Base-by-base conservation (phyloP, 2,113 vertebrate species). In the Cyanistes caeruleus region DNA sequence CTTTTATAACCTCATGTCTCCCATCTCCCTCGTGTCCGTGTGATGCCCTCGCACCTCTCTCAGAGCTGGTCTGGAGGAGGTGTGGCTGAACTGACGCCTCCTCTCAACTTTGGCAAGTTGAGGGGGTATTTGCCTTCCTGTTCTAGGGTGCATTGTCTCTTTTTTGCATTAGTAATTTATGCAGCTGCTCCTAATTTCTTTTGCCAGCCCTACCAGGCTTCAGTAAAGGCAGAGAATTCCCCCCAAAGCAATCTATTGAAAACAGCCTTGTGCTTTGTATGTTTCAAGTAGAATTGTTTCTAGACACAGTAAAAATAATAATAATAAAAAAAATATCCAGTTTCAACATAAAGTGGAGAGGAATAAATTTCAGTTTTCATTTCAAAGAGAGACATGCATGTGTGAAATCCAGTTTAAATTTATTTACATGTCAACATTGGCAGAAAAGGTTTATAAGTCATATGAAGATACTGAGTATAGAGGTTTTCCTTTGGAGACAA, bases 121-220 rank as follows among this genome's bases (percentile, higher is more conserved):
- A 85, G 55, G 70, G 73, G 80, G 43, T 92, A 65, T 68, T 86
- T 62, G 72, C 92, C 84, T 95, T 69, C 35, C 8, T 1, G 73
- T 86, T 93, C 96, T 78, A 88, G 81, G 49, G 84, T 90, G 52
- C 25, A 5, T 68, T 76, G 78, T 43, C 70, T 87, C 59, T 51
- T 80, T 39, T 97, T 95, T 94, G 30, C 51, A 37, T 43, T 37
- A 91, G 93, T 67, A 95, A 92, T 85, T 96, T 97, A 88, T 96
- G 74, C 97, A 98, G 97, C 96, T 97, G 96, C 73, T 84, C 41
- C 25, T 53, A 89, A 80, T 89, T 94, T 94, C 94, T 96, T 87
- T 95, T 95, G 90, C 94, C 89, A 85, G 44, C 28, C 52, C 41
- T 39, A 51, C 68, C 65, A 92, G 73, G 58, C 59, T 85, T 90